Percentiles rank a stretch among this genome's conserved stretches.
phyloP scores from a whole-genome alignment of 2,113 vertebrate genomes.

The Patagioenas fasciata region DNA sequence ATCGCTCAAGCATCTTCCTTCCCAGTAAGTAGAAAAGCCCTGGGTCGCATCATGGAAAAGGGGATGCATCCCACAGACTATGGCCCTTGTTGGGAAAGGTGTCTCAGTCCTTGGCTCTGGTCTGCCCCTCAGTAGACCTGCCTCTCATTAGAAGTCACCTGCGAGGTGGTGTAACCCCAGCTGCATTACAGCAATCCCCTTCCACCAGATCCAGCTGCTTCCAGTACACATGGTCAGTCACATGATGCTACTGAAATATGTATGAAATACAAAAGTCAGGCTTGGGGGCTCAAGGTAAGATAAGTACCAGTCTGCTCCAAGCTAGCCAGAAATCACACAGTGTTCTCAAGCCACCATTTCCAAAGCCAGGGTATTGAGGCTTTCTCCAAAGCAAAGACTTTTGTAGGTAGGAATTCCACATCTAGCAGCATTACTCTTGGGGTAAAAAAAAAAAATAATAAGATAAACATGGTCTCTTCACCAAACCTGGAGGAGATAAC shows the following conservation, averaged over 20 bases:
- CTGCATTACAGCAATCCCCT: neutral
- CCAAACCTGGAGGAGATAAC: neutral
- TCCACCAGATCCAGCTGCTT: neutral
- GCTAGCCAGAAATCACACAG: neutral
- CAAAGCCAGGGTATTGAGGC: neutral
- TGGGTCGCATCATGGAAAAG: neutral
- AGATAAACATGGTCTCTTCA: neutral
- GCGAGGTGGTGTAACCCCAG: neutral
- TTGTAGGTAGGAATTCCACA: neutral
- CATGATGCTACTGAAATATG: neutral
- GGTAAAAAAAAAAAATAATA: neutral
- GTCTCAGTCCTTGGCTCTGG: neutral
- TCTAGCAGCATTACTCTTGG: neutral
- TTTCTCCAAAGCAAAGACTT: neutral
- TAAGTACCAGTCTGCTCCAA: neutral
- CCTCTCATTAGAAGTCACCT: neutral
- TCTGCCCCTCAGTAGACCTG: neutral
- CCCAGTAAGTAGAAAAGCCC: neutral
- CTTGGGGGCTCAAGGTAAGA: fast-evolving
- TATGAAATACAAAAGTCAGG: neutral
- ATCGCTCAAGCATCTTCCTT: neutral
- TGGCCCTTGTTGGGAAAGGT: neutral
- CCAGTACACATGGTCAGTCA: fast-evolving
- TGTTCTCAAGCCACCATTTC: neutral
- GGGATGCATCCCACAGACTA: neutral